phyloP scores from a whole-genome alignment of 2,888 invertebrate genomes.

The Ormyrus rosae region DNA sequence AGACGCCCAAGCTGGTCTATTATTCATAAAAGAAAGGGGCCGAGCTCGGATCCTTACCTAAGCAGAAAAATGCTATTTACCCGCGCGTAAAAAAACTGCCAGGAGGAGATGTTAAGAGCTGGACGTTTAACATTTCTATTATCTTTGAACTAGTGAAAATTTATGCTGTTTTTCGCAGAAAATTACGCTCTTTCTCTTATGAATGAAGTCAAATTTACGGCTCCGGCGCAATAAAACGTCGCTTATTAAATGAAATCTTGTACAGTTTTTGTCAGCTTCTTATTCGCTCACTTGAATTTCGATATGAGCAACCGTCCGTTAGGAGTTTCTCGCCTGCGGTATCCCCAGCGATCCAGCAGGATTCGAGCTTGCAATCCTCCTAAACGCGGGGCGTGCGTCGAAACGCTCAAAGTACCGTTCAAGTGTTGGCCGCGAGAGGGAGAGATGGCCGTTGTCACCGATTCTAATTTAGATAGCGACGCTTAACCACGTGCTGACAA shows the following conservation, averaged over 20 bases:
- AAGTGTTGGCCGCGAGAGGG: not conserved
- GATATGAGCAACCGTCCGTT: too few species aligned
- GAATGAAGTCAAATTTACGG: too few species aligned
- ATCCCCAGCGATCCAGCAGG: too few species aligned
- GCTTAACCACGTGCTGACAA: constrained; percentile 69
- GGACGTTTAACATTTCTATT: constrained; percentile 46
- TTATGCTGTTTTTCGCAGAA: constrained; percentile 27
- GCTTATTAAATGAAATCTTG: too few species aligned
- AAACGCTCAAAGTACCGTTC: not conserved
- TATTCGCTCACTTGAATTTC: too few species aligned
- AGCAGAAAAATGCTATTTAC: constrained; percentile 51
- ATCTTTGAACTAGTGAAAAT: constrained; percentile 36
- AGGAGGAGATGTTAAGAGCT: constrained; percentile 22
- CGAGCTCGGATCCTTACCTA: constrained; percentile 32
- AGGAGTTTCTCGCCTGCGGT: too few species aligned
- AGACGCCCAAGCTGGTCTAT: constrained; percentile 2
- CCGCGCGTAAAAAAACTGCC: constrained; percentile 33
- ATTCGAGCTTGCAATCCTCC: not conserved
- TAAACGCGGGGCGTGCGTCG: not conserved
- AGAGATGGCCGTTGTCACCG: constrained; percentile 60
- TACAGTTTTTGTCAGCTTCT: too few species aligned
- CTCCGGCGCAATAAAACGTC: too few species aligned
- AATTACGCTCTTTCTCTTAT: not conserved
- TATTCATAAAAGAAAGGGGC: constrained; percentile 38
- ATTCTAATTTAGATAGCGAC: constrained; percentile 73